Evolutionary conservation across 2,888 invertebrate genomes (phyloP).

Genomic region (Aspidiotus destructor): DNA sequence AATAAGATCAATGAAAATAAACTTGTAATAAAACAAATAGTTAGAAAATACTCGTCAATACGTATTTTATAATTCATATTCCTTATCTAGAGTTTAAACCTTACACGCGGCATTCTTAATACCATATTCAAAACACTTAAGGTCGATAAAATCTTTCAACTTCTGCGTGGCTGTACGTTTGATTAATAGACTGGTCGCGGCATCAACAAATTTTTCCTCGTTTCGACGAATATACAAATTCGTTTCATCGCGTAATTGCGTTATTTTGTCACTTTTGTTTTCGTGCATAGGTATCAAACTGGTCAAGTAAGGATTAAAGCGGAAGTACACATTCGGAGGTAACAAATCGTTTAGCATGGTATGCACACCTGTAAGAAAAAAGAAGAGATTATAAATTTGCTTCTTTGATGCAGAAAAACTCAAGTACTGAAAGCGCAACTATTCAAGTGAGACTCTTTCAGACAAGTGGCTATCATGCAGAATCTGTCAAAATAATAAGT

Average conservation of each 20-base stretch:
- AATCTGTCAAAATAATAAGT: too few relatives aligned
- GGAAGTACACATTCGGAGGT: constrained; percentile 62
- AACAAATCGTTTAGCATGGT: constrained; percentile 64
- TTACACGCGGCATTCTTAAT: constrained; percentile 22
- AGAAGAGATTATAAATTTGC: background rate
- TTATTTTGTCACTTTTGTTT: constrained; percentile 59
- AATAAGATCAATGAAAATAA: too few relatives aligned
- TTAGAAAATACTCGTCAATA: too few relatives aligned
- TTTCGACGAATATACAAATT: constrained; percentile 70
- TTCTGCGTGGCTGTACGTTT: constrained; percentile 22
- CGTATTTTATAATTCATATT: too few relatives aligned
- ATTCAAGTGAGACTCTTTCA: too few relatives aligned
- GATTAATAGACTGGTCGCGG: constrained; percentile 45
- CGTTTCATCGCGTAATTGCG: constrained; percentile 62
- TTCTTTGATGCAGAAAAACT: too few relatives aligned
- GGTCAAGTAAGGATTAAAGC: constrained; percentile 80
- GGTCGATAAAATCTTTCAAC: constrained; percentile 19
- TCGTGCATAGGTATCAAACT: constrained; percentile 72
- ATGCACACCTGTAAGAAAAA: constrained; percentile 56
- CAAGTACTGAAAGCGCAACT: too few relatives aligned
- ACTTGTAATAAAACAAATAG: too few relatives aligned
- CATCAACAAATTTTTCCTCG: constrained; percentile 62
- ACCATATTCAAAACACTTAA: constrained; percentile 20
- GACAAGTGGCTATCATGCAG: too few relatives aligned
- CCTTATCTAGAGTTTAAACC: background rate